Conservation (phyloP, 1,140 invertebrate genomes). For the Trachelipus rathkii region DNA sequence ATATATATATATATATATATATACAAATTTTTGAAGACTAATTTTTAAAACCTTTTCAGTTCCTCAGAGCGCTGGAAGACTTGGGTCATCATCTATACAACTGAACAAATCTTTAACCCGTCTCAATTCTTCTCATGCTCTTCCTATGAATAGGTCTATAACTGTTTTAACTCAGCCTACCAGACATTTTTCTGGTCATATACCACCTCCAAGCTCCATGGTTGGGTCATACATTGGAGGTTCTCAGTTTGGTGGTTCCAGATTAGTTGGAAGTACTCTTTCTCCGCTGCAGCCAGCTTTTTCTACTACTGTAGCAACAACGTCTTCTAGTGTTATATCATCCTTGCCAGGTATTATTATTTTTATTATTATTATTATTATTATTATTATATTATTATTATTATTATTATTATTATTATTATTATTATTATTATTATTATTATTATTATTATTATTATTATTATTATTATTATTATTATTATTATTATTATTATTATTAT, state of each 20-base stretch:
- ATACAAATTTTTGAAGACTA: too few relatives aligned
- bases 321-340: constrained; percentile 49
- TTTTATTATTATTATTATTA: not conserved
- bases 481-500: too few relatives aligned
- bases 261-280: constrained; percentile 41
- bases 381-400: not conserved
- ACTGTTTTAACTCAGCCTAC: constrained; percentile 7
- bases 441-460: too few relatives aligned
- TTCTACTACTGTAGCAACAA: constrained; percentile 46
- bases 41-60: constrained; percentile 25
- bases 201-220: constrained; percentile 9
- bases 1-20: too few relatives aligned
- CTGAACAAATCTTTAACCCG: constrained; percentile 77
- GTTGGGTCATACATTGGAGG: constrained; percentile 32
- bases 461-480: too few relatives aligned
- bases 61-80: constrained; percentile 48
- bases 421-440: too few relatives aligned
- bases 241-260: constrained; percentile 43
- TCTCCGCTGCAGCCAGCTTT: constrained; percentile 4
- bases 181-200: not conserved
- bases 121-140: constrained; percentile 58
- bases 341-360: constrained; percentile 56
- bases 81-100: constrained; percentile 64
- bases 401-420: too few relatives aligned
- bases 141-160: not conserved